Percentiles rank a stretch among this genome's conserved stretches.
These are phyloP conservation scores for Mesorhabditis spiculigera DNA, from an alignment of 2,888 invertebrate genomes.

Conservation along the genomic window DNA sequence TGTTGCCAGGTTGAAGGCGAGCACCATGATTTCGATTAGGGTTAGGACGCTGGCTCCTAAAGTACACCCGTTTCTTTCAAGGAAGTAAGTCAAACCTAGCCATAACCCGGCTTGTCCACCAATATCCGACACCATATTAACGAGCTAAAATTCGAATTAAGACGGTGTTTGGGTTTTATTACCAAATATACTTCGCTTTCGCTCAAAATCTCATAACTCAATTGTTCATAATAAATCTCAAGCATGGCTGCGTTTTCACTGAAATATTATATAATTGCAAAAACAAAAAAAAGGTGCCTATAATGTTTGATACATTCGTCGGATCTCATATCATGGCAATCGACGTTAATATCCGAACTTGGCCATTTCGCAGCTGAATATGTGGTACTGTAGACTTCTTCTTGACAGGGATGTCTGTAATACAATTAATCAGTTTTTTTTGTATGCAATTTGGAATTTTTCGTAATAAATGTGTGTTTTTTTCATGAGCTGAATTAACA, in stretches of 20 bases:
- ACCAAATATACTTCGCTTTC: conserved; percentile 48
- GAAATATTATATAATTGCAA: conserved; percentile 13
- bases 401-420: too few species aligned
- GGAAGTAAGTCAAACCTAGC: conserved; percentile 31
- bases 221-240: conserved; percentile 57
- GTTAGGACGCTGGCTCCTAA: conserved; percentile 48
- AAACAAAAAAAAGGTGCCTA: conserved; percentile 17
- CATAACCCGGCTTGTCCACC: conserved; percentile 56
- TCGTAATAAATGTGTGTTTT: background rate
- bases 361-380: conserved; percentile 54
- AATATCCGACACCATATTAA: conserved; percentile 46
- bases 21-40: conserved; percentile 50
- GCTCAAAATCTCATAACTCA: conserved; percentile 53
- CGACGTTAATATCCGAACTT: conserved; percentile 34
- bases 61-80: background rate
- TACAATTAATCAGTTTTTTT: background rate
- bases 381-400: conserved; percentile 45
- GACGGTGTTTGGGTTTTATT: too few species aligned
- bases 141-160: conserved; percentile 17
- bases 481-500: conserved; percentile 29
- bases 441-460: background rate
- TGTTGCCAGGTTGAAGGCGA: conserved; percentile 27
- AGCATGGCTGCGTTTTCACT: conserved; percentile 49
- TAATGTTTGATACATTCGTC: conserved; percentile 39
- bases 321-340: conserved; percentile 26